phyloP scores from a whole-genome alignment of 2,797 vertebrate genomes.

The Aphelocoma californica region DNA sequence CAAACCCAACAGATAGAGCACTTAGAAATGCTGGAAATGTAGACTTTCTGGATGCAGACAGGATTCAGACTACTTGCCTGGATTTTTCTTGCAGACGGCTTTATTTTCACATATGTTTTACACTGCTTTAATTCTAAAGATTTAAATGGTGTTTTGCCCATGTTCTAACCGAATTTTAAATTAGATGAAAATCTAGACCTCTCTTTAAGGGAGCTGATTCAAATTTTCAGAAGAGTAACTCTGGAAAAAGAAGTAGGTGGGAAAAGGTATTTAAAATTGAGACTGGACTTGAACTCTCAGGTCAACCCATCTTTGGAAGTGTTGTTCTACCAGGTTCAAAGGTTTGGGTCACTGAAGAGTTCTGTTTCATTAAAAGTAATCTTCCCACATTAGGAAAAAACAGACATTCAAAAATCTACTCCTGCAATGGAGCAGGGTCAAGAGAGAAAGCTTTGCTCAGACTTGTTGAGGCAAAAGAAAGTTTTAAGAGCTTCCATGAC shows the following conservation, averaged over 20 bases:
- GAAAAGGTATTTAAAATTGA: not conserved
- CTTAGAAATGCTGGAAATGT: not conserved
- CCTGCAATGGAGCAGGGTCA: not conserved
- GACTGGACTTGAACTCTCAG: not conserved
- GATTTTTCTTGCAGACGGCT: not conserved
- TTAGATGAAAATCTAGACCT: not conserved
- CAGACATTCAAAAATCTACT: not conserved
- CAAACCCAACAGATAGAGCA: not conserved
- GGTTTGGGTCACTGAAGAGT: not conserved
- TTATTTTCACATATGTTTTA: not conserved
- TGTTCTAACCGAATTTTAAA: not conserved
- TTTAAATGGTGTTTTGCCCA: not conserved
- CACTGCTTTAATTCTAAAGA: not conserved
- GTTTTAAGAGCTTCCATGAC: not conserved
- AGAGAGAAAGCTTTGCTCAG: not conserved
- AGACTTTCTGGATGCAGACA: not conserved
- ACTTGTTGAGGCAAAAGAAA: not conserved
- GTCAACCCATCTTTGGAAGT: not conserved
- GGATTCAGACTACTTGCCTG: not conserved
- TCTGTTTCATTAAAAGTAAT: not conserved
- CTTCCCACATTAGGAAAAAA: not conserved
- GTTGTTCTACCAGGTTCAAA: not conserved
- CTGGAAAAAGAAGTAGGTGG: not conserved
- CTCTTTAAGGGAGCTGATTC: not conserved
- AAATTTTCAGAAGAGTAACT: not conserved